These are phyloP conservation scores for Cryptocephalus moraei DNA, from an alignment of 2,888 invertebrate species.

Conservation along the genomic window DNA sequence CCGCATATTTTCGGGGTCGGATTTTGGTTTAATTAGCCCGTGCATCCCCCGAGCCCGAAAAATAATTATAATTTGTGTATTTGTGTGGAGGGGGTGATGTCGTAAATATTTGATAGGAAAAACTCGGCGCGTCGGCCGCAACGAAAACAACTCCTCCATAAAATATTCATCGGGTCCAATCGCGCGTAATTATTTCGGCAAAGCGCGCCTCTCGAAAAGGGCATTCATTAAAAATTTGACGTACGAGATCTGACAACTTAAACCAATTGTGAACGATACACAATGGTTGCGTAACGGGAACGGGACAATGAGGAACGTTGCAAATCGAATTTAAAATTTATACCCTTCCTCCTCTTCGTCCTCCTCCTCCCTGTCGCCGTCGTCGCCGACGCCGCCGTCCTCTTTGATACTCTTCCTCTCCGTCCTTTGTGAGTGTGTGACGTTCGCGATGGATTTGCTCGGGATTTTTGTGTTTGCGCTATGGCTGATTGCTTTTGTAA, in stretches of 20 bases:
- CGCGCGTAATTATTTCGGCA: constrained; percentile 8
- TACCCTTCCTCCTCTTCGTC: constrained; percentile 15
- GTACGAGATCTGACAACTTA: constrained; percentile 31
- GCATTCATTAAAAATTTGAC: constrained; percentile 30
- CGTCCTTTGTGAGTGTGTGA: constrained; percentile 20
- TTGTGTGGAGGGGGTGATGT: too few relatives aligned
- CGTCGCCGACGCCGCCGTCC: constrained; percentile 12
- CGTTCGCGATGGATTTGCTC: constrained; percentile 28
- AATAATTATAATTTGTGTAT: too few relatives aligned
- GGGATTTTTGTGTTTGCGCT: constrained; percentile 34
- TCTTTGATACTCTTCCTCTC: constrained; percentile 32
- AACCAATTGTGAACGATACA: constrained; percentile 35
- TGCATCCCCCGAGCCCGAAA: too few relatives aligned
- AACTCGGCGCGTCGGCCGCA: too few relatives aligned
- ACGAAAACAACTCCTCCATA: not conserved
- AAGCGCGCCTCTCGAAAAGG: constrained; percentile 9
- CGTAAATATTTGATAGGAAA: too few relatives aligned
- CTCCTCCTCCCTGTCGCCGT: not conserved
- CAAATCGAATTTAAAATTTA: constrained; percentile 40
- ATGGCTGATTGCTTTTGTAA: constrained; percentile 35
- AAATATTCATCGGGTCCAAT: not conserved
- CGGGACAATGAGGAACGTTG: constrained; percentile 29
- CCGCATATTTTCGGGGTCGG: too few relatives aligned
- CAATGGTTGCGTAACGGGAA: constrained; percentile 9
- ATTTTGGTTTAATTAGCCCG: too few relatives aligned